Evolutionary conservation across 1,140 invertebrate genomes (phyloP).

Genomic region (Lethrus apterus): DNA sequence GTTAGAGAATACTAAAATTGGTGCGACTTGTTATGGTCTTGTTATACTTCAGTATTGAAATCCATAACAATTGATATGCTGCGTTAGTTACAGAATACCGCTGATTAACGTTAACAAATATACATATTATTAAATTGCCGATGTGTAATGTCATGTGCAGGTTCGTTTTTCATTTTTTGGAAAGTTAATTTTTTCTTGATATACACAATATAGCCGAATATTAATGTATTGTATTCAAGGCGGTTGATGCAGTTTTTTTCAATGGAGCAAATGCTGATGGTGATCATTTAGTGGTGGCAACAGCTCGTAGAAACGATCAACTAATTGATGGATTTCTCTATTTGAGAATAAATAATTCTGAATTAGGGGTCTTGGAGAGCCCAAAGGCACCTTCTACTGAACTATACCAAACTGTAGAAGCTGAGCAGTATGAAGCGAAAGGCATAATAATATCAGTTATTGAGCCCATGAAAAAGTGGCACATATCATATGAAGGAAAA

Average conservation of each 20-base stretch:
- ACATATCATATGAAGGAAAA: slow-evolving; percentile 51
- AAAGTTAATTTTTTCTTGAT: too few relatives aligned
- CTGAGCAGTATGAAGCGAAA: slow-evolving; percentile 51
- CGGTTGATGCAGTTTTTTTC: slow-evolving; percentile 54
- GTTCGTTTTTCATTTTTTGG: background rate
- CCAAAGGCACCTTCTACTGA: slow-evolving; percentile 55
- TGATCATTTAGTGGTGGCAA: slow-evolving; percentile 41
- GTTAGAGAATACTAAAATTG: too few relatives aligned
- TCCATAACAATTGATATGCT: too few relatives aligned
- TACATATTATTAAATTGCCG: background rate
- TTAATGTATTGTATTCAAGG: slow-evolving; percentile 36
- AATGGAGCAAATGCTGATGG: slow-evolving; percentile 47
- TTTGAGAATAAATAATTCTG: slow-evolving; percentile 40
- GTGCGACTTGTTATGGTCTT: too few relatives aligned
- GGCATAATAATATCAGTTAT: slow-evolving; percentile 47
- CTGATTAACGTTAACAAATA: background rate
- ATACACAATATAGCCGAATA: too few relatives aligned
- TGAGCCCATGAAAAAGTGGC: slow-evolving; percentile 56
- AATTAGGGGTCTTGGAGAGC: slow-evolving; percentile 50
- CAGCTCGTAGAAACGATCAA: slow-evolving; percentile 43
- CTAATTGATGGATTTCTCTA: slow-evolving; percentile 49
- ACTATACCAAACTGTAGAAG: slow-evolving; percentile 45
- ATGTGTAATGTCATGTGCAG: background rate
- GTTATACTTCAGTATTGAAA: too few relatives aligned
- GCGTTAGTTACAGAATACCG: too few relatives aligned